These are phyloP conservation scores for Myripristis murdjan DNA, from an alignment of 2,797 vertebrate genomes.

Conservation along the genomic window DNA sequence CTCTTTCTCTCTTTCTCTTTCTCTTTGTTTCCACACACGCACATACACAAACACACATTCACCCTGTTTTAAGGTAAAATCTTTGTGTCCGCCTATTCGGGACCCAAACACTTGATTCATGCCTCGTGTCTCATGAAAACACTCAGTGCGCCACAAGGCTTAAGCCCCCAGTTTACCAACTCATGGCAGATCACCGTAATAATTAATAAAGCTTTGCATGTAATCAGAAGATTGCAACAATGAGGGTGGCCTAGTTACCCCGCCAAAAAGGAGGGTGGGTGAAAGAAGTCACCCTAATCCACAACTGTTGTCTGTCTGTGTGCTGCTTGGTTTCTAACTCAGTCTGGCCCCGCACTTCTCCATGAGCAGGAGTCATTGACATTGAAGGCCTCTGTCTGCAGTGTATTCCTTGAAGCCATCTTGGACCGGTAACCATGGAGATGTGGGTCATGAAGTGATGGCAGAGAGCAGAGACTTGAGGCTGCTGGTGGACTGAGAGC, in stretches of 20 bases:
- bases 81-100: slow-evolving; percentile 38
- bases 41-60: background rate
- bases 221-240: slow-evolving; percentile 78
- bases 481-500: slow-evolving; percentile 71
- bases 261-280: slow-evolving; percentile 43
- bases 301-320: slow-evolving; percentile 52
- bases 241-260: slow-evolving; percentile 75
- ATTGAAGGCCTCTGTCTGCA: slow-evolving; percentile 27
- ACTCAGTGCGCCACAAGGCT: slow-evolving; percentile 41
- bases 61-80: background rate
- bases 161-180: slow-evolving; percentile 67
- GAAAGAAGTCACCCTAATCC: slow-evolving; percentile 74
- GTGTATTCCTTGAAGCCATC: slow-evolving; percentile 70
- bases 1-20: background rate
- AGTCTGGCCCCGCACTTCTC: slow-evolving; percentile 51
- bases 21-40: slow-evolving; percentile 7
- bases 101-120: background rate
- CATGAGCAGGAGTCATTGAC: slow-evolving; percentile 45
- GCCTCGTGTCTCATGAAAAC: slow-evolving; percentile 33
- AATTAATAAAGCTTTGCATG: slow-evolving; percentile 74
- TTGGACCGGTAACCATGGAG: slow-evolving; percentile 83
- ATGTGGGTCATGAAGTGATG: slow-evolving; percentile 81
- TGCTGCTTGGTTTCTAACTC: slow-evolving; percentile 28
- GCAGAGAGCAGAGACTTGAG: slow-evolving; percentile 68
- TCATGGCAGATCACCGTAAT: slow-evolving; percentile 57